A percentile compares a stretch with the other conserved stretches of the same genome.
These are phyloP conservation scores for Dynastes tityus DNA, from an alignment of 2,888 invertebrate genomes.

Conservation along the genomic window DNA sequence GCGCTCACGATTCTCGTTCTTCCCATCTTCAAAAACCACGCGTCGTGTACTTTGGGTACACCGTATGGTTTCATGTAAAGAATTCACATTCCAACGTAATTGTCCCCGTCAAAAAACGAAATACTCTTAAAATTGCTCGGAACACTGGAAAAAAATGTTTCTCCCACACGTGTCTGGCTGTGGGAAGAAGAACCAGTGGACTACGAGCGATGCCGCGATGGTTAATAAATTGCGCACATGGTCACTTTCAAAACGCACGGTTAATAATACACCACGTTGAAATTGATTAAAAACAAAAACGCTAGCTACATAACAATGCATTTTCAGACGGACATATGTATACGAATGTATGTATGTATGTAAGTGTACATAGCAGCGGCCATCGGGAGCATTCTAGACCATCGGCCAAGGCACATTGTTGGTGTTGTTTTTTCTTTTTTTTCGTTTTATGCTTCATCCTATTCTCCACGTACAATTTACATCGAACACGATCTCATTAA, in stretches of 20 bases:
- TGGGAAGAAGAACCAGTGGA: slow-evolving; percentile 16
- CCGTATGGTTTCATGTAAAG: background rate
- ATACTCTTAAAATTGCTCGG: slow-evolving; percentile 23
- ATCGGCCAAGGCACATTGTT: slow-evolving; percentile 11
- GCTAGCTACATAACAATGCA: slow-evolving; percentile 9
- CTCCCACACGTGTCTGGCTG: slow-evolving; percentile 26
- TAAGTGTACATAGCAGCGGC: slow-evolving; percentile 2
- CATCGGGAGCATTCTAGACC: slow-evolving; percentile 17
- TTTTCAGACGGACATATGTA: slow-evolving; percentile 8
- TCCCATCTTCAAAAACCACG: slow-evolving; percentile 3
- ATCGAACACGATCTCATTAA: slow-evolving; percentile 33
- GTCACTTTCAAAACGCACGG: slow-evolving; percentile 28
- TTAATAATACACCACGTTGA: slow-evolving; percentile 26
- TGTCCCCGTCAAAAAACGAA: slow-evolving; percentile 26
- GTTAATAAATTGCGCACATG: slow-evolving; percentile 37
- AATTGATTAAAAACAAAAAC: slow-evolving; percentile 33
- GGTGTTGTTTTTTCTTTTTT: slow-evolving; percentile 7
- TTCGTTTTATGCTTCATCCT: background rate
- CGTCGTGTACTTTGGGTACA: background rate
- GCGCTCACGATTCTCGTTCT: background rate
- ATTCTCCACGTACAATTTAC: slow-evolving; percentile 20
- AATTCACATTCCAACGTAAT: slow-evolving; percentile 29
- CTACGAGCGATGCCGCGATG: background rate
- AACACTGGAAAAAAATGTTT: slow-evolving; percentile 16
- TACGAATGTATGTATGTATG: too few species aligned